Percentiles rank a stretch among this genome's conserved stretches.
Evolutionary conservation across 2,797 vertebrate species (phyloP).

Genomic region (Limnodromus scolopaceus): DNA sequence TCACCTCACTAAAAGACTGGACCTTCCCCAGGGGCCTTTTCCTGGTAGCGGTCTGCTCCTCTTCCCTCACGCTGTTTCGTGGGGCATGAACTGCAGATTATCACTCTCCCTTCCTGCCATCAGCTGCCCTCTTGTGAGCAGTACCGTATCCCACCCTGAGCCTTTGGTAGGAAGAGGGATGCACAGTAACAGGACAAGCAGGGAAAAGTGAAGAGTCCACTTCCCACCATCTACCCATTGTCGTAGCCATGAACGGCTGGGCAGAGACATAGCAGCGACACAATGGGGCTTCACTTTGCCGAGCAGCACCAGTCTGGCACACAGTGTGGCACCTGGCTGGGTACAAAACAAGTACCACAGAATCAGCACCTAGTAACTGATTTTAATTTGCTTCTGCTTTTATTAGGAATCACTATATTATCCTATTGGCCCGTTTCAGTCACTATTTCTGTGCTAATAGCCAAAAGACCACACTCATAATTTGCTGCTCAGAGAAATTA

Average conservation of each 20-base stretch:
- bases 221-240: neutral
- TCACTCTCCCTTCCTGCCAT: neutral
- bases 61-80: neutral
- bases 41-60: rapidly evolving
- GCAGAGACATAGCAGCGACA: neutral
- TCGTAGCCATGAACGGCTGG: neutral
- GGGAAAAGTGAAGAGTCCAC: neutral
- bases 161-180: neutral
- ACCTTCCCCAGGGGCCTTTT: neutral
- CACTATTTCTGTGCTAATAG: neutral
- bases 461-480: neutral
- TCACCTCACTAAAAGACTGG: neutral
- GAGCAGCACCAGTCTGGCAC: neutral
- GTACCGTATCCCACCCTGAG: neutral
- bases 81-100: neutral
- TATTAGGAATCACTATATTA: neutral
- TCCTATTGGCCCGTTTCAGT: neutral
- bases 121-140: neutral
- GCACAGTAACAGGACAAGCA: neutral
- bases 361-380: neutral
- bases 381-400: neutral
- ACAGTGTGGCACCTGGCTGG: neutral
- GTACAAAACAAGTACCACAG: neutral
- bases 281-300: neutral
- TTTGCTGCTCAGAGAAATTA: neutral